A percentile compares a stretch with the other conserved stretches of the same genome.
Evolutionary conservation across 2,113 vertebrate species (phyloP).

Genomic region (Phalacrocorax carbo): DNA sequence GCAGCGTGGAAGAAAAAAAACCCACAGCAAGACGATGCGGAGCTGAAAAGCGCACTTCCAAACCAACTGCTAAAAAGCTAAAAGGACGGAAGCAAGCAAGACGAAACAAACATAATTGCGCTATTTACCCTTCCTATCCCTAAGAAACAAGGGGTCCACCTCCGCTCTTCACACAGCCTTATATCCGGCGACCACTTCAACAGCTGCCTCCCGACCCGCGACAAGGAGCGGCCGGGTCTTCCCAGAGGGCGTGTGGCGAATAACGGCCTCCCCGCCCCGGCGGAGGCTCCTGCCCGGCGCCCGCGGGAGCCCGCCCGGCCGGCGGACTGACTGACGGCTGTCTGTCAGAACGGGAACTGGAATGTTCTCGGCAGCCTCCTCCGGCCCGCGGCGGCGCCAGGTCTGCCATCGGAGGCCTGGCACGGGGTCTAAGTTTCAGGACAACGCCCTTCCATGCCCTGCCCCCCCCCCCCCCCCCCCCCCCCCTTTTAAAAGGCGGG

Average conservation of each 20-base stretch:
- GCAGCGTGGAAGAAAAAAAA: neutral
- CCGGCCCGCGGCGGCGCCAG: neutral
- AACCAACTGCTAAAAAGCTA: too few species aligned
- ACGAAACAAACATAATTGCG: neutral
- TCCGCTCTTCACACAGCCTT: neutral
- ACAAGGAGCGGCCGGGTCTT: neutral
- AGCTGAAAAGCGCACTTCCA: neutral
- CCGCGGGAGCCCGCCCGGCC: neutral
- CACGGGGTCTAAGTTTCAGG: neutral
- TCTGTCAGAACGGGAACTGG: neutral
- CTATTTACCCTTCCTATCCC: neutral
- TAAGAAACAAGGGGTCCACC: neutral
- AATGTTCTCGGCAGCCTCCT: neutral
- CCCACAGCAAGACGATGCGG: accelerated
- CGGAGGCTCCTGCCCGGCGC: neutral
- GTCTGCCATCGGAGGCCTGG: accelerated
- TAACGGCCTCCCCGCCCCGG: neutral
- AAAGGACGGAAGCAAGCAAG: neutral
- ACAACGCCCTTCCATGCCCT: neutral
- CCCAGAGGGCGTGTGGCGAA: neutral
- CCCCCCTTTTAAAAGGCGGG: too few species aligned
- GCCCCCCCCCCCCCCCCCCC: neutral
- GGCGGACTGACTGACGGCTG: neutral
- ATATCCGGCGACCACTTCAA: neutral
- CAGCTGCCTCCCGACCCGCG: neutral